phyloP scores from a whole-genome alignment of 2,797 vertebrate species.

The Bufotes viridis region DNA sequence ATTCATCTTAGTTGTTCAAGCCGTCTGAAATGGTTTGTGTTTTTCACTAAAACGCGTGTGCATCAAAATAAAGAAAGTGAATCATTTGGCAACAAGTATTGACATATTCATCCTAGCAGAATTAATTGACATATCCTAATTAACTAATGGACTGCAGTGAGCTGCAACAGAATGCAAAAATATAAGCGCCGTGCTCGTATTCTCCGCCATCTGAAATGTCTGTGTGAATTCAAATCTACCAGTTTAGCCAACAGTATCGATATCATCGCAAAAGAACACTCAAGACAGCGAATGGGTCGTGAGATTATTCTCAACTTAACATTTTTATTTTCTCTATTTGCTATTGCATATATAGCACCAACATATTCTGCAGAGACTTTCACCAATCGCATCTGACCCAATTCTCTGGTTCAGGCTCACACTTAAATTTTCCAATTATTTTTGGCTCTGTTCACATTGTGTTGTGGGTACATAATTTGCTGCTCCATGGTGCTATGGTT shows the following conservation, averaged over 20 bases:
- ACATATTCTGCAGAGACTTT: too few species aligned
- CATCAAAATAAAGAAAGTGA: constrained; percentile 47
- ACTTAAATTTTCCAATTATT: too few species aligned
- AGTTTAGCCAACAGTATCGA: background rate
- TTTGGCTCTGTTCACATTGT: too few species aligned
- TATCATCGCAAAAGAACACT: background rate
- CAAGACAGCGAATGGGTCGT: too few species aligned
- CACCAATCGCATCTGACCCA: too few species aligned
- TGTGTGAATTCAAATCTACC: background rate
- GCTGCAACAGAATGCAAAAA: constrained; percentile 66
- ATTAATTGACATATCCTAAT: constrained; percentile 69
- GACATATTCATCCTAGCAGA: constrained; percentile 65
- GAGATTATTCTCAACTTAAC: too few species aligned
- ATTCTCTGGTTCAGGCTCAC: too few species aligned
- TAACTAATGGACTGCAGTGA: constrained; percentile 72
- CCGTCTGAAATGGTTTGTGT: constrained; percentile 40
- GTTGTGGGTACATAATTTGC: too few species aligned
- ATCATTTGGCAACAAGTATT: constrained; percentile 62
- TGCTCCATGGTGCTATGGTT: too few species aligned
- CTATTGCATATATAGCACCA: too few species aligned
- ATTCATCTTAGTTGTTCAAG: constrained; percentile 51
- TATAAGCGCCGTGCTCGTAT: constrained; percentile 20
- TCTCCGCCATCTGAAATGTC: background rate
- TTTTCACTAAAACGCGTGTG: constrained; percentile 61
- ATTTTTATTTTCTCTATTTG: too few species aligned